These are phyloP conservation scores for Lordiphosa mommai DNA, from an alignment of 1,140 invertebrate species.

Conservation along the genomic window DNA sequence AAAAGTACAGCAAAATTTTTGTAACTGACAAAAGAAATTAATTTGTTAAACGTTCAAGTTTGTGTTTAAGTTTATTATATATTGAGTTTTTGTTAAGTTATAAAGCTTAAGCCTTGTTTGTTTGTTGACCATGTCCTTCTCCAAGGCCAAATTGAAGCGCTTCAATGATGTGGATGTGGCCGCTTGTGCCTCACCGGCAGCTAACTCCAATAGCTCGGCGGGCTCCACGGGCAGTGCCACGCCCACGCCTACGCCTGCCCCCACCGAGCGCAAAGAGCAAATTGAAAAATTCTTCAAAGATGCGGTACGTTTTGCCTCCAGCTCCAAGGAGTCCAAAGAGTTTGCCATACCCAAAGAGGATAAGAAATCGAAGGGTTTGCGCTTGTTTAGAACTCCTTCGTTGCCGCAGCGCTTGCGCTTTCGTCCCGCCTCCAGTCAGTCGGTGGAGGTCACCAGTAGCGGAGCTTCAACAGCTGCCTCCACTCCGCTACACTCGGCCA, in stretches of 20 bases:
- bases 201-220: slow-evolving; percentile 44
- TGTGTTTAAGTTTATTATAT: slow-evolving; percentile 56
- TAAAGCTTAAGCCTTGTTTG: slow-evolving; percentile 24
- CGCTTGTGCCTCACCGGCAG: slow-evolving; percentile 64
- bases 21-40: slow-evolving; percentile 31
- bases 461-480: slow-evolving; percentile 62
- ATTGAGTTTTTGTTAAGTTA: slow-evolving; percentile 65
- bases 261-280: slow-evolving; percentile 70
- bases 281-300: slow-evolving; percentile 79
- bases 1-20: slow-evolving; percentile 45
- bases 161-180: slow-evolving; percentile 76
- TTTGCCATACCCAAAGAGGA: slow-evolving; percentile 77
- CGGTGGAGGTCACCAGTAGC: slow-evolving; percentile 23
- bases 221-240: slow-evolving; percentile 54
- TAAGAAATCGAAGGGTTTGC: slow-evolving; percentile 72
- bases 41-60: slow-evolving; percentile 53
- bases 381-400: slow-evolving; percentile 73
- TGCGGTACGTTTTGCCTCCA: slow-evolving; percentile 66
- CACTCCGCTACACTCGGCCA: slow-evolving; percentile 64
- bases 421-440: slow-evolving; percentile 59
- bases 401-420: slow-evolving; percentile 76
- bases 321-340: slow-evolving; percentile 72
- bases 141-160: slow-evolving; percentile 78
- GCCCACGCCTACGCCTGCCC: slow-evolving; percentile 46
- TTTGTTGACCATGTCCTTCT: slow-evolving; percentile 63